Evolutionary conservation across 2,113 vertebrate species (phyloP).

Genomic region (Eupsittula cactorum): DNA sequence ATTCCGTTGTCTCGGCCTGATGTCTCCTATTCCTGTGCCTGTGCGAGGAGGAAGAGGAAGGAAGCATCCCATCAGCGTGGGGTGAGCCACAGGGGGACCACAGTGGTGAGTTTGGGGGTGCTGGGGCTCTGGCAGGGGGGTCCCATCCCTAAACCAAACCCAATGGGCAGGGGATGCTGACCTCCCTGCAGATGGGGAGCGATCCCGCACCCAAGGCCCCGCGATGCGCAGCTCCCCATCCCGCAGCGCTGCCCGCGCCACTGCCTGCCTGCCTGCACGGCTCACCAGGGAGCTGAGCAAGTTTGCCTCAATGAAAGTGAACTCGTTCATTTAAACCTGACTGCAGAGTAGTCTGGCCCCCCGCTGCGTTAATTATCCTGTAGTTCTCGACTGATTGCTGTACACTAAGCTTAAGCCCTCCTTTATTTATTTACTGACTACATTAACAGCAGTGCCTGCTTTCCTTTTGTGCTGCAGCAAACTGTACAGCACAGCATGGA

Average conservation of each 20-base stretch:
- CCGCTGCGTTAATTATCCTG: slow-evolving; percentile 79
- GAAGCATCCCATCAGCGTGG: background rate
- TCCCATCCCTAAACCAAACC: background rate
- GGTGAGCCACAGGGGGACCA: rapidly evolving
- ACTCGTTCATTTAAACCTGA: slow-evolving; percentile 80
- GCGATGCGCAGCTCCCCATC: background rate
- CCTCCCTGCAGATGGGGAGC: background rate
- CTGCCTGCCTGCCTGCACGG: background rate
- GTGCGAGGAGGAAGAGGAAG: background rate
- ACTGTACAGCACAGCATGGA: background rate
- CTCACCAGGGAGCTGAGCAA: slow-evolving; percentile 58
- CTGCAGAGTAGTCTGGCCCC: slow-evolving; percentile 70
- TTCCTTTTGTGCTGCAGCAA: slow-evolving; percentile 29
- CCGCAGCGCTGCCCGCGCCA: background rate
- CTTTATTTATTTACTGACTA: slow-evolving; percentile 86
- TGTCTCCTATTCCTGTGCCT: background rate
- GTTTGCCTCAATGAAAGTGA: slow-evolving; percentile 75
- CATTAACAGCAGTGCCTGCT: slow-evolving; percentile 72
- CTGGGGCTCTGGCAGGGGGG: rapidly evolving
- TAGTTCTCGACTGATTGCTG: slow-evolving; percentile 81
- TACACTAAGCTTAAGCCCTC: slow-evolving; percentile 80
- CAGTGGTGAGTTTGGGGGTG: background rate
- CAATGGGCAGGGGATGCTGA: rapidly evolving
- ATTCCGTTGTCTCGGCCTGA: slow-evolving; percentile 78
- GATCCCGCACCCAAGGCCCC: rapidly evolving